These are phyloP conservation scores for Drepana falcataria DNA, from an alignment of 2,888 invertebrate genomes.

Conservation along the genomic window DNA sequence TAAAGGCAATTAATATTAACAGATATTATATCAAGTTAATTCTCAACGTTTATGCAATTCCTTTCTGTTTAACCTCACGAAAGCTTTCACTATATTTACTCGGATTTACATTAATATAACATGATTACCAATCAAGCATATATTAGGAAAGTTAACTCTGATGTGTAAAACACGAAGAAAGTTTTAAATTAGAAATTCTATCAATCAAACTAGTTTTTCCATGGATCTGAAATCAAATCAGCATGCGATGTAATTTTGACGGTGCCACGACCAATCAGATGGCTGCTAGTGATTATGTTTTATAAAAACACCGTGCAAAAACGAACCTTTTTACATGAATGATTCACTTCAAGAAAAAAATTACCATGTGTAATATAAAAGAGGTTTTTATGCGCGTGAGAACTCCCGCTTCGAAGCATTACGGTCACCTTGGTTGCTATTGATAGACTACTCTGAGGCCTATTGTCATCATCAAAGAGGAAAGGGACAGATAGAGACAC, in stretches of 20 bases:
- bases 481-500: no score
- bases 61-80: neutral
- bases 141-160: neutral
- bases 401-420: neutral
- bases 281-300: neutral
- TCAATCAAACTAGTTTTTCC: conserved; percentile 2
- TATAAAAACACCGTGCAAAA: neutral
- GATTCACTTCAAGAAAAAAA: neutral
- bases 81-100: neutral
- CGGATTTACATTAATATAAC: neutral
- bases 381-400: neutral
- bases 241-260: conserved; percentile 1
- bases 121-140: neutral
- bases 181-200: conserved; percentile 2
- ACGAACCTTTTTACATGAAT: neutral
- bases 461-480: no score
- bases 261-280: neutral
- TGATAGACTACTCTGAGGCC: no score
- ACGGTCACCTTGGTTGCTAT: neutral
- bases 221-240: conserved; percentile 2
- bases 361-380: neutral
- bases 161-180: neutral
- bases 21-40: neutral
- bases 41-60: neutral
- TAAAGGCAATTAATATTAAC: no score